phyloP scores from a whole-genome alignment of 2,113 vertebrate genomes.

The Heteronetta atricapilla region DNA sequence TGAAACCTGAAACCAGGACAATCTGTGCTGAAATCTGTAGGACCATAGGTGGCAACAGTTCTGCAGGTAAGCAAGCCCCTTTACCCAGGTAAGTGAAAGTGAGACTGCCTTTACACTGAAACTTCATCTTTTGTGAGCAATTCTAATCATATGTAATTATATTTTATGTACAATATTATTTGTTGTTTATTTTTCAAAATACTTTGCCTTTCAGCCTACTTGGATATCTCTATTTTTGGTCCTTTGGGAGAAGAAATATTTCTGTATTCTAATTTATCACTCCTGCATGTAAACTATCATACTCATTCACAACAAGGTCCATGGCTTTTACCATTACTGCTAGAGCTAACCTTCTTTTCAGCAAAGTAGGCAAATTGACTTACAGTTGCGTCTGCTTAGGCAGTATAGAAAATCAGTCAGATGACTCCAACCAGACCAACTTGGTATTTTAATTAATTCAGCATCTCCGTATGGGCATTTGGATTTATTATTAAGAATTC shows the following conservation, averaged over 20 bases:
- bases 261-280: background rate
- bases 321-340: background rate
- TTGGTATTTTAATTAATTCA: constrained; percentile 5
- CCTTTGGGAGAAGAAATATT: background rate
- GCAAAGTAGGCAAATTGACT: background rate
- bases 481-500: background rate
- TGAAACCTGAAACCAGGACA: no score
- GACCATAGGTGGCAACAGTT: background rate
- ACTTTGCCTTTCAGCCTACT: background rate
- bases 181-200: background rate
- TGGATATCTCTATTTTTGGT: background rate
- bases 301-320: background rate
- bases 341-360: background rate
- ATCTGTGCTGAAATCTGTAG: background rate
- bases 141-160: background rate
- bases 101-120: background rate
- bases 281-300: background rate
- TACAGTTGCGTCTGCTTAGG: background rate
- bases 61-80: background rate
- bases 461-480: background rate
- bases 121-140: background rate
- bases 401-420: background rate
- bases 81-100: background rate
- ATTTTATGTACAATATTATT: background rate
- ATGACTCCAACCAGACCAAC: background rate